Conservation (phyloP, 2,113 vertebrate species). For the Butorides virescens region DNA sequence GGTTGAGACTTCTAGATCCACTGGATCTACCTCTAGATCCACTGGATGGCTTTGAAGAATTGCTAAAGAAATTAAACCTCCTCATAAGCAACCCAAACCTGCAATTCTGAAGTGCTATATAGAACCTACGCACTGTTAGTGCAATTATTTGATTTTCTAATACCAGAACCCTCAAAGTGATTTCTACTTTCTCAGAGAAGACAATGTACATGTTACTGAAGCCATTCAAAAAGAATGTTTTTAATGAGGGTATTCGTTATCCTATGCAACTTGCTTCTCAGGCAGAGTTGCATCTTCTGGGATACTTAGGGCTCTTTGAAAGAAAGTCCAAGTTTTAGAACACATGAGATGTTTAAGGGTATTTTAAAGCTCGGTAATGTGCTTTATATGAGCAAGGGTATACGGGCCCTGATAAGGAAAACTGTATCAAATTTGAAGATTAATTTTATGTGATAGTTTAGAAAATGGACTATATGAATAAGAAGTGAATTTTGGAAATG, state of each 20-base stretch:
- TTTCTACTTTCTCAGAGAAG: neutral
- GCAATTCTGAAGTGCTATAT: neutral
- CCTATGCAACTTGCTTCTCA: neutral
- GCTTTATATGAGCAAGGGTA: neutral
- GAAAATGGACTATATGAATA: neutral
- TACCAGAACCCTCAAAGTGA: neutral
- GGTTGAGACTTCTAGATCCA: neutral
- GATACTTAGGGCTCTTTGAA: neutral
- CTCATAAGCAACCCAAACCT: neutral
- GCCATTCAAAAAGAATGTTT: neutral
- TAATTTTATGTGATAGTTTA: neutral
- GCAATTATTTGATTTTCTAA: neutral
- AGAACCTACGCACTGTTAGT: neutral
- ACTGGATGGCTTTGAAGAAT: neutral
- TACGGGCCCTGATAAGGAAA: neutral
- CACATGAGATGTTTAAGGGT: neutral
- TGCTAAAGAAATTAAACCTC: neutral
- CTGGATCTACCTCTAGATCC: neutral
- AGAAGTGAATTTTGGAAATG: neutral
- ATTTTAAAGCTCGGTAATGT: neutral
- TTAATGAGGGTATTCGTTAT: neutral
- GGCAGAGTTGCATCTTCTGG: neutral
- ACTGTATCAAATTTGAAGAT: neutral
- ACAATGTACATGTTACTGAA: neutral
- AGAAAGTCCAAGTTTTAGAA: neutral